Evolutionary conservation across 2,888 invertebrate genomes (phyloP), one percentile per base, ranked within the genome.

Genomic region (Sphecodes monilicornis): DNA sequence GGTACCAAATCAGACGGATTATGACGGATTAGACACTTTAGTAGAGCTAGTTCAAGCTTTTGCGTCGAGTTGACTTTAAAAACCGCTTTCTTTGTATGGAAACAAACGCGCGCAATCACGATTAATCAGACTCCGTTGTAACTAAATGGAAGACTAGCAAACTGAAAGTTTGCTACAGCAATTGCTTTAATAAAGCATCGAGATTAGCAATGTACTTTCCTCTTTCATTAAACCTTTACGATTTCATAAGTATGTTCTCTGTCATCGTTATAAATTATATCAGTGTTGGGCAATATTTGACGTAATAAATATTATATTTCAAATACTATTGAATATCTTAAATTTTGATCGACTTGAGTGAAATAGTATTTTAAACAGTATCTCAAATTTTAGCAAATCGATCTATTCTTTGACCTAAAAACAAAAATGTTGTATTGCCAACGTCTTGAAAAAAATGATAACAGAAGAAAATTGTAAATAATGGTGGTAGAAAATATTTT

Each of bases 1-100:
- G 78, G 84, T 84, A 84, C 84, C 73, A 66, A 74, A 66, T 72
- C 66, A 54, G 72, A 41, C 68, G 39, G 46, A 46, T 50, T 18
- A 29, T 69, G 46, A n/a, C n/a, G n/a, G 68, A 68, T n/a, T 13
- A n/a, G 11, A n/a, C 39, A n/a, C n/a, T 39, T 68, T 68, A 4
- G n/a, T 39, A 68, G 39, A 39, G 39, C 39, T 13, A 18, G 3
- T 10, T 11, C 8, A 10, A 36, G 22, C 32, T 66, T 66, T 66
- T 22, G 32, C 22, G 64, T 10, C 22, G 32, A 32, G 32, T 18
- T 10, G 29, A 22, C 32, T 22, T 36, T 32, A 22, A 66, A 36
- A 66, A 36, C 8, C 8, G 32, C 22, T 64, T 32, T 32, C 64
- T 64, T 18, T 32, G 3, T 64, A 18, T 10, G 29, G 5, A 18